Conservation (phyloP, 2,113 vertebrate species). For the Sorex fumeus region DNA sequence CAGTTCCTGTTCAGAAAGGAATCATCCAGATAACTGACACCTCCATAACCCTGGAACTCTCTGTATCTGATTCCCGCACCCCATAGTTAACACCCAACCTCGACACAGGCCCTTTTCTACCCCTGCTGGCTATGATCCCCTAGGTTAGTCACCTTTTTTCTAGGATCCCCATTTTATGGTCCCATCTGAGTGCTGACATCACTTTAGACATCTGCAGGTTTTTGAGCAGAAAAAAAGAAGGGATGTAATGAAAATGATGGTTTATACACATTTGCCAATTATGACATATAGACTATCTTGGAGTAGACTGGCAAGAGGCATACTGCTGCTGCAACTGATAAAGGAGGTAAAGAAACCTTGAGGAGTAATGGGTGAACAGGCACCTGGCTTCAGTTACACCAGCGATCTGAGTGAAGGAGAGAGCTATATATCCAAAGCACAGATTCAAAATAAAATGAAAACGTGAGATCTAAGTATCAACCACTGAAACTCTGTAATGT, state of each 20-base stretch:
- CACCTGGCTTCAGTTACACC: too few relatives aligned
- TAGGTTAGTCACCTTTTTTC: neutral
- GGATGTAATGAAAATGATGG: neutral
- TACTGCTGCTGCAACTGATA: neutral
- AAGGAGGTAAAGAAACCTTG: neutral
- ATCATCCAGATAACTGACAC: neutral
- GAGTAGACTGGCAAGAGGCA: neutral
- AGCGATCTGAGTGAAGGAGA: too few relatives aligned
- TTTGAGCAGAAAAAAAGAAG: slow-evolving; percentile 23
- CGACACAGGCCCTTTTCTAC: neutral
- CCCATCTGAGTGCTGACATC: neutral
- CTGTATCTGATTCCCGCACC: neutral
- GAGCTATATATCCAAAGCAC: too few relatives aligned
- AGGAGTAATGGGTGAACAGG: too few relatives aligned
- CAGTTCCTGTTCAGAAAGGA: neutral
- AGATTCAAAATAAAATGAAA: too few relatives aligned
- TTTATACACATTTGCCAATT: neutral
- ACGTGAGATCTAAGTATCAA: too few relatives aligned
- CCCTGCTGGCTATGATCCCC: neutral
- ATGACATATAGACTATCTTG: neutral
- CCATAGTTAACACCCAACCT: neutral
- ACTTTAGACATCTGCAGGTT: neutral
- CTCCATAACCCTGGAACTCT: neutral
- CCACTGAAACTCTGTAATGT: too few relatives aligned
- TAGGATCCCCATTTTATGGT: neutral